Evolutionary conservation across 2,113 vertebrate species (phyloP).

Genomic region (Triplophysa siluroides): DNA sequence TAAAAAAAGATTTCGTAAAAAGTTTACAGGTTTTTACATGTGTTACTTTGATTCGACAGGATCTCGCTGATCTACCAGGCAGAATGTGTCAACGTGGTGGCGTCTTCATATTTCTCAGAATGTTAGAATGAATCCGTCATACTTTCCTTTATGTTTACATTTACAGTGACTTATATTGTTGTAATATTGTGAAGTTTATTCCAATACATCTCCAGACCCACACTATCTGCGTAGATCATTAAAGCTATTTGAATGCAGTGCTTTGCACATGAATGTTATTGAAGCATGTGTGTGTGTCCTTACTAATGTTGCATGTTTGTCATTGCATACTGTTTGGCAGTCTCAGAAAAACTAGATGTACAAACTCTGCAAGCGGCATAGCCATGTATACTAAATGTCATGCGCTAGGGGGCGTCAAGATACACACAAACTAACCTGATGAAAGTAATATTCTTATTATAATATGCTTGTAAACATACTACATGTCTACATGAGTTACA

Average conservation of each 20-base stretch:
- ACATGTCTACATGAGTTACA: too few relatives aligned
- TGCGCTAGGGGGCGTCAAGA: too few relatives aligned
- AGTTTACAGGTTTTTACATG: neutral
- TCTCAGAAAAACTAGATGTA: too few relatives aligned
- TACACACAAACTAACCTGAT: too few relatives aligned
- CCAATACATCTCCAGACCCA: neutral
- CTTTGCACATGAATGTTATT: neutral
- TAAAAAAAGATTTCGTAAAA: neutral
- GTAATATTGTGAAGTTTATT: neutral
- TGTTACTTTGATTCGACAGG: neutral
- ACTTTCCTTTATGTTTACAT: neutral
- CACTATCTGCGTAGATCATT: neutral
- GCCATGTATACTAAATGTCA: too few relatives aligned
- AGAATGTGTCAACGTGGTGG: neutral
- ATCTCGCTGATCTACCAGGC: constrained; percentile 4
- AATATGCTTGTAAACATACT: too few relatives aligned
- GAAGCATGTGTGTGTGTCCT: neutral
- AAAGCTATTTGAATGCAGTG: constrained; percentile 11
- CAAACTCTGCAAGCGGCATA: too few relatives aligned
- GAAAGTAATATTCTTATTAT: too few relatives aligned
- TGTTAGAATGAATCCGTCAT: neutral
- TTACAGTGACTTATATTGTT: neutral
- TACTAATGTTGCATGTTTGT: neutral
- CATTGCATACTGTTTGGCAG: too few relatives aligned
- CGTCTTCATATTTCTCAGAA: constrained; percentile 13